Percentiles rank a stretch among this genome's conserved stretches.
These are phyloP conservation scores for Ophonus ardosiacus DNA, from an alignment of 2,888 invertebrate species.

Conservation along the genomic window DNA sequence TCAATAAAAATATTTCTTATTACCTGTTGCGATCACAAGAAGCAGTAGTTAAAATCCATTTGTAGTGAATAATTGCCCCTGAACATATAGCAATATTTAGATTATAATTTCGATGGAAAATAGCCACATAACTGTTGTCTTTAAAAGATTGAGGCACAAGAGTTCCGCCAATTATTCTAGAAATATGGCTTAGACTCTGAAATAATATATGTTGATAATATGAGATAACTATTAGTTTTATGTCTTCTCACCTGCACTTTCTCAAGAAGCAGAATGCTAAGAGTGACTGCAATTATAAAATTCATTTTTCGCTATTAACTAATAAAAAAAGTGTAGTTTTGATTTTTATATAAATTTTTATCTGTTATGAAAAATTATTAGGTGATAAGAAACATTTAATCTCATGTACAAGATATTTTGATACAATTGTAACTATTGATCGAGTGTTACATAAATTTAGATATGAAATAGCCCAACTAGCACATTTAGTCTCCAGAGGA, in stretches of 20 bases:
- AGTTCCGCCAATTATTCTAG: neutral
- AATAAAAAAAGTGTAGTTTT: no score
- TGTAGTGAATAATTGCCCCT: neutral
- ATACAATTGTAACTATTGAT: no score
- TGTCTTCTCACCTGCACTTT: neutral
- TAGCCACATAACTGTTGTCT: neutral
- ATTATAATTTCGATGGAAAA: no score
- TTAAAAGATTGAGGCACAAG: neutral
- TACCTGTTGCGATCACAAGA: no score
- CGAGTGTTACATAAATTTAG: no score
- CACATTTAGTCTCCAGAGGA: no score
- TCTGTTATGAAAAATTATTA: no score
- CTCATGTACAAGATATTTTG: no score
- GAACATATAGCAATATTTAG: conserved; percentile 26
- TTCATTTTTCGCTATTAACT: neutral
- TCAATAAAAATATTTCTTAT: no score
- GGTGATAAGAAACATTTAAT: no score
- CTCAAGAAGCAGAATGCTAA: neutral
- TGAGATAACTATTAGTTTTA: neutral
- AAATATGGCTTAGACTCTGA: neutral
- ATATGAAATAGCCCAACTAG: no score
- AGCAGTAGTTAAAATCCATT: conserved; percentile 17
- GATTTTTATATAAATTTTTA: no score
- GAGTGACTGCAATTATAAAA: neutral
- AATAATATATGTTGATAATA: neutral